Base-by-base conservation (phyloP, 1,140 invertebrate genomes). In the Homalodisca vitripennis region DNA sequence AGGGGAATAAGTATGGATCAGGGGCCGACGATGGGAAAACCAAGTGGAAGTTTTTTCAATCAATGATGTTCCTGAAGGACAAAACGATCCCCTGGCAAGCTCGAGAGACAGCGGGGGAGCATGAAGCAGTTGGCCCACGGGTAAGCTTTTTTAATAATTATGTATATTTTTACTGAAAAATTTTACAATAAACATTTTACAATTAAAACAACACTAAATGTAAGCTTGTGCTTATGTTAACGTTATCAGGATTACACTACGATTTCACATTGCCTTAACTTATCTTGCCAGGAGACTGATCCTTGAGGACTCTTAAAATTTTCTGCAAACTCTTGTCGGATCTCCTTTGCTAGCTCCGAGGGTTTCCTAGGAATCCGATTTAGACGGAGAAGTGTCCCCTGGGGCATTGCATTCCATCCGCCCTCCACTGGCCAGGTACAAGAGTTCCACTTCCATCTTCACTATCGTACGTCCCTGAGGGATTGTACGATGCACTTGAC, bases 401-500 rank as follows among this genome's bases (percentile, higher is more conserved):
- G n/a, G n/a, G n/a, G n/a, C 14, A 55, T 55, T 47, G 66, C 41
- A 67, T 30, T 30, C 66, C 66, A 67, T 30, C 66, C 53, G 55
- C 32, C 55, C 66, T 24, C 66, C 46, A 67, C 30, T 67, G 66
- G 53, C 66, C 48, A 55, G 66, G 66, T 29, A 67, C 32, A 24
- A 67, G 29, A 29, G 68, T 64, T 67, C 47, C 74, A 55, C 47
- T 67, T 29, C 47, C 26, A 66, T 72, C 71, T 60, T 73, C 70
- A 65, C 60, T 41, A 55, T 74, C 74, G 62, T 75, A 73, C 47
- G 73, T 67, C 30, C 73, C 69, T 26, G 27, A 72, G 66, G 76
- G 73, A 67, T 70, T 67, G 53, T 67, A 67, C 32, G 29, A 55
- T 67, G 24, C 47, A 55, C 30, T 55, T 67, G 66, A 76, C 55